Base-by-base conservation (phyloP, 2,797 vertebrate species). In the Crypturellus tataupa region DNA sequence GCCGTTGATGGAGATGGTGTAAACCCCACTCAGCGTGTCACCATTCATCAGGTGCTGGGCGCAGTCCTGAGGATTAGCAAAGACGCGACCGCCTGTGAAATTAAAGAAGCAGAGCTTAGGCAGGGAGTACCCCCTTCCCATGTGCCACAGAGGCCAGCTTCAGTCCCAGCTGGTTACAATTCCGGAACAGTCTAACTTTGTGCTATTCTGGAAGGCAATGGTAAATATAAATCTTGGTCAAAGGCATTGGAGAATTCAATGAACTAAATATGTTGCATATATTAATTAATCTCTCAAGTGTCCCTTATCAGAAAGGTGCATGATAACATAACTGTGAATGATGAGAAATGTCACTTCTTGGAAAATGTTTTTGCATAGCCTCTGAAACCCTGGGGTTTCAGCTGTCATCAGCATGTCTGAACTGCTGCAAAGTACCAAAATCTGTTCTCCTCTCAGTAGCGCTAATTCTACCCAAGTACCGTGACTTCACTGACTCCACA, bases 31-130 rank as follows among this genome's bases (percentile, higher is more conserved):
- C 96, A 99, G 95, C 0, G 96, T 98, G 97, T 99, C 99, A 29
- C 99, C 99, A 0, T 99, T 99, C 96, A 99, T 98, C 96, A 99
- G 97, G 96, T 99, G 99, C 89, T 99, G 99, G 75, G 99, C 98
- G 1, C 99, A 99, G 97, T 99, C 99, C 97, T 99, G 99, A 58
- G 99, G 99, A 76, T 98, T 98, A 44, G 98, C 97, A 96, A 99
- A 99, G 37, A 99, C 97, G 8, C 99, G 98, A 39, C 99, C 99
- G 42, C 98, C 99, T 99, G 96, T 7, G 63, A 65, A 95, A 62
- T 67, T 15, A 31, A n/a, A 81, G 42, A 56, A 44, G 49, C 2
- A 63, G 42, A 56, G 60, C 25, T 87, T 85, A 27, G 81, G 40
- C 55, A 76, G 76, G 89, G 23, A 51, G 4, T 5, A 21, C 13